Conservation (phyloP, 2,888 invertebrate genomes). For the Sinohyriopsis cumingii region DNA sequence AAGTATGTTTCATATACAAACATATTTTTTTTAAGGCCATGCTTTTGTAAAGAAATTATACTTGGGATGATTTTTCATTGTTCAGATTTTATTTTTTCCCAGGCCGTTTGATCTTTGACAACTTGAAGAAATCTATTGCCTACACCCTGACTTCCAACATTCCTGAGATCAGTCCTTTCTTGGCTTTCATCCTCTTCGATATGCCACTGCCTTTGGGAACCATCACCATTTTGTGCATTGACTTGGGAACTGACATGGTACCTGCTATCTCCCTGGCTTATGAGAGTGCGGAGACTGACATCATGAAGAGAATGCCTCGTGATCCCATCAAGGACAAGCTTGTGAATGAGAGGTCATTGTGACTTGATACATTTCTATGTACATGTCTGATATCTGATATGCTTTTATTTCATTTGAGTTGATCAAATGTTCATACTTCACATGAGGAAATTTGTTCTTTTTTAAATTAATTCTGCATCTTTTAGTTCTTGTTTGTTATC, state of each 20-base stretch:
- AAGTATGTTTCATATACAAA: too few relatives aligned
- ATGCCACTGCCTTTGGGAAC: slow-evolving; percentile 96
- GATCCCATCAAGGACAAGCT: slow-evolving; percentile 92
- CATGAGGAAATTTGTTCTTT: too few relatives aligned
- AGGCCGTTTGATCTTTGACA: slow-evolving; percentile 90
- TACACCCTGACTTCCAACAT: slow-evolving; percentile 98
- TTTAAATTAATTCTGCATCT: too few relatives aligned
- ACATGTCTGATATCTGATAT: too few relatives aligned
- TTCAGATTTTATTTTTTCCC: slow-evolving; percentile 17
- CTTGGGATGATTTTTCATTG: neutral
- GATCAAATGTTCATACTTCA: too few relatives aligned
- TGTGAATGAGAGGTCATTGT: slow-evolving; percentile 89
- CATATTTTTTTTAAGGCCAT: too few relatives aligned
- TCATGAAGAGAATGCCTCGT: slow-evolving; percentile 94
- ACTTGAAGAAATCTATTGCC: slow-evolving; percentile 97
- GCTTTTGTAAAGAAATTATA: too few relatives aligned
- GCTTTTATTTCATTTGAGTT: too few relatives aligned
- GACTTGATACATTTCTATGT: too few relatives aligned
- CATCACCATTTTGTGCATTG: slow-evolving; percentile 98
- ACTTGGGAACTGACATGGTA: slow-evolving; percentile 98
- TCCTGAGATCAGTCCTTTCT: slow-evolving; percentile 98
- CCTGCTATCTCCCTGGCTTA: slow-evolving; percentile 95
- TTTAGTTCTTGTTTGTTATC: too few relatives aligned
- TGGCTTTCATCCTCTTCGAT: slow-evolving; percentile 95
- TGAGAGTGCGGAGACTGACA: slow-evolving; percentile 92